Percentiles rank a stretch among this genome's conserved stretches.
These are phyloP conservation scores for Thymelicus lineola DNA, from an alignment of 2,888 invertebrate species.

Conservation along the genomic window DNA sequence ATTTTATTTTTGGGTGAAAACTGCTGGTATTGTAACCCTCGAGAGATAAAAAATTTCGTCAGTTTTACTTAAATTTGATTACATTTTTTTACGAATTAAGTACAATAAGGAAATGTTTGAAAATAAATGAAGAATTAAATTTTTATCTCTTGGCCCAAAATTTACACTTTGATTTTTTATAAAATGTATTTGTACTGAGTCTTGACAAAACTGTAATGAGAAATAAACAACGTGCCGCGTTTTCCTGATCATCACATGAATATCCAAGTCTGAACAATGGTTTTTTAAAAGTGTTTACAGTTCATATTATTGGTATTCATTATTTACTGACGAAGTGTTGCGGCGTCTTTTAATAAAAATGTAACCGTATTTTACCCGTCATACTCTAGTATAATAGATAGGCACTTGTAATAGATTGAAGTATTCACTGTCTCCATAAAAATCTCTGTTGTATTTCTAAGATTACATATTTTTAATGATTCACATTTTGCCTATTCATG, in stretches of 20 bases:
- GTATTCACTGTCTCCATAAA: conserved; percentile 63
- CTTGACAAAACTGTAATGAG: conserved; percentile 69
- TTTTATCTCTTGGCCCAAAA: conserved; percentile 29
- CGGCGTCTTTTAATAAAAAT: conserved; percentile 46
- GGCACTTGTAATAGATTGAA: conserved; percentile 68
- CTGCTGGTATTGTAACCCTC: conserved; percentile 14
- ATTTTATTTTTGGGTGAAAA: conserved; percentile 30
- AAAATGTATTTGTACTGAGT: conserved; percentile 47
- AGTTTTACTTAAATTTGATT: not conserved
- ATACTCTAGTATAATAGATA: conserved; percentile 50
- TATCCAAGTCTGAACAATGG: conserved; percentile 65
- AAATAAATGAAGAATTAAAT: conserved; percentile 6
- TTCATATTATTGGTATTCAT: conserved; percentile 51
- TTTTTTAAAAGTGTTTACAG: conserved; percentile 59
- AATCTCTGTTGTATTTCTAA: conserved; percentile 71
- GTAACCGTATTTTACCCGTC: conserved; percentile 46
- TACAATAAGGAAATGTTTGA: not conserved
- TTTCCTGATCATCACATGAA: conserved; percentile 47
- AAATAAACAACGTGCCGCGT: conserved; percentile 42
- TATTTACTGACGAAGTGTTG: conserved; percentile 52
- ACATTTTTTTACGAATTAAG: not conserved
- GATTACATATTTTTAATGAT: conserved; percentile 79
- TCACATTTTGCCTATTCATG: conserved; percentile 84
- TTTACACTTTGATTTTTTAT: conserved; percentile 31
- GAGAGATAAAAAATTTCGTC: conserved; percentile 25